phyloP scores from a whole-genome alignment of 2,888 invertebrate species.

The Chrysotoxum bicinctum region DNA sequence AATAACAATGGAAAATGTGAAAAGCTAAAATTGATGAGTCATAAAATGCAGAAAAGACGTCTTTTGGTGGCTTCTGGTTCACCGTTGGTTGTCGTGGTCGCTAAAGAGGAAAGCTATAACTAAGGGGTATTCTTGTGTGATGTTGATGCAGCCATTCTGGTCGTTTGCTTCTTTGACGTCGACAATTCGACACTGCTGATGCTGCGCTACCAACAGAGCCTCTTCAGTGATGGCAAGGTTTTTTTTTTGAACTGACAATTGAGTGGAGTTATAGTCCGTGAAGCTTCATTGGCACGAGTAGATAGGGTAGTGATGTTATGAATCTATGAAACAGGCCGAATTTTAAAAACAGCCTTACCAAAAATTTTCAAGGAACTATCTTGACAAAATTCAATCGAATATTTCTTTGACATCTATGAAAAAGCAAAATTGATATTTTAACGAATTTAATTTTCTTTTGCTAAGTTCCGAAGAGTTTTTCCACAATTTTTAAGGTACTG shows the following conservation, averaged over 20 bases:
- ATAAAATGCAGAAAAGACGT: constrained; percentile 66
- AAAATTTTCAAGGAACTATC: no score
- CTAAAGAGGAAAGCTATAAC: neutral
- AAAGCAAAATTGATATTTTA: no score
- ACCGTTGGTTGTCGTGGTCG: constrained; percentile 9
- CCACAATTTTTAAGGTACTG: no score
- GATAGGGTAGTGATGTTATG: neutral
- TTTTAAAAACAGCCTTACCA: no score
- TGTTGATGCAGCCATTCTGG: constrained; percentile 7
- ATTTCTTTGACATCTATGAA: no score
- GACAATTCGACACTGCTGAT: neutral
- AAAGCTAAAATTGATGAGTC: constrained; percentile 67
- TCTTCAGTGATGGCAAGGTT: neutral
- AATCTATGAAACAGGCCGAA: no score
- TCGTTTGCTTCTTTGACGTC: neutral
- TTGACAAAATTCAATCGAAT: no score
- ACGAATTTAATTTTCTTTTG: no score
- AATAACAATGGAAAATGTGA: constrained; percentile 64
- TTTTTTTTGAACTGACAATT: constrained; percentile 19
- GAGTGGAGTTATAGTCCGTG: constrained; percentile 9
- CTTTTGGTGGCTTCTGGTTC: constrained; percentile 53
- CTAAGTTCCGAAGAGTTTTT: no score
- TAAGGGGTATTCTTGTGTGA: neutral
- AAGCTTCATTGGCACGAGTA: neutral
- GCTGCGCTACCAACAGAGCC: neutral